Evolutionary conservation across 2,888 invertebrate species (phyloP), one percentile per base, ranked within the genome.

Genomic region (Argyresthia goedartella): DNA sequence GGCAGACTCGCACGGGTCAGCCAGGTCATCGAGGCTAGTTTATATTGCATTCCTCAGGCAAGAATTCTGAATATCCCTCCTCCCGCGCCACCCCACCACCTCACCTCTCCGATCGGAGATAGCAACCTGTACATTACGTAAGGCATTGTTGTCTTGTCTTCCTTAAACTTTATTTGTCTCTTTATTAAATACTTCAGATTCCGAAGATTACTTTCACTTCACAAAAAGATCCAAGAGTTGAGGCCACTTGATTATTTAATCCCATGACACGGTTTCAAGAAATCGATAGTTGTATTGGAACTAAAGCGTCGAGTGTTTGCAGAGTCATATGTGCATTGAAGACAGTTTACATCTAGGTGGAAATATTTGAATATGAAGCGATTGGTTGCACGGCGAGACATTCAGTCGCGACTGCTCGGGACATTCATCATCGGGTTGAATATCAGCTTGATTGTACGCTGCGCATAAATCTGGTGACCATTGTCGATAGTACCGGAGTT

Each of bases 31-130:
- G 51, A 15, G 50, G 55, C 51, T 54, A 57, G 62, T 59, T 58
- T 57, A 61, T 59, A 62, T 65, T 60, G 64, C 64, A 67, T 69
- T 64, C 68, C 69, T 55, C 14, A 10, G 15, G 44, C 15, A 25
- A 51, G 51, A 51, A 50, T 53, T 46, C 43, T 45, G 39, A 50
- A 46, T 44, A 53, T 45, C 49, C 52, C 36, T 15, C 8, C 14
- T 9, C 4, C 49, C 39, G 16, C 25, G 1, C 34, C 47, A 25
- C 13, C 47, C 43, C 39, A 51, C 48, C 43, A 34, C 33, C 41
- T 25, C 25, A 25, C 25, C 48, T 34, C 9, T n/a, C 50, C 36
- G 53, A 53, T 53, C 39, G 50, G 36, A 50, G 53, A 53, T 53
- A 53, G 50, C 35, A 49, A 43, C 35, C 45, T 52, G 15, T 34